These are phyloP conservation scores for Leptatherina wallacei DNA, from an alignment of 2,797 vertebrate species.

Conservation along the genomic window DNA sequence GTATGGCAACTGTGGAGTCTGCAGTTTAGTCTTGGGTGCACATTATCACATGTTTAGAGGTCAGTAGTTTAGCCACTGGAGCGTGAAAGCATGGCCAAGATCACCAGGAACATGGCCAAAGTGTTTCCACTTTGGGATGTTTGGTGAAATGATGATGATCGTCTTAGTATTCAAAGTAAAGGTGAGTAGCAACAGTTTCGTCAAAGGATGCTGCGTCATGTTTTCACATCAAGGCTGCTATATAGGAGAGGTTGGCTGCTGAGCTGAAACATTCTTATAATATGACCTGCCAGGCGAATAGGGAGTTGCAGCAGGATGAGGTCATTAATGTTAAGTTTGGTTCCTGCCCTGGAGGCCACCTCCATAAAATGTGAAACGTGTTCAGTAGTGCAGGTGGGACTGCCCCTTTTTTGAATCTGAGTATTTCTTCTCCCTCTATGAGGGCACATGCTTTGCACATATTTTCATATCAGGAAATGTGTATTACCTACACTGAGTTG, in stretches of 20 bases:
- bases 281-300: slow-evolving; percentile 13
- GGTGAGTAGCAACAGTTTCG: neutral
- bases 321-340: slow-evolving; percentile 38
- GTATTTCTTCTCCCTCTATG: slow-evolving; percentile 12
- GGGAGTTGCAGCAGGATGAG: slow-evolving; percentile 3
- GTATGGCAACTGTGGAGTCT: neutral
- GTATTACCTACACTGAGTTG: neutral
- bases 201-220: slow-evolving; percentile 13
- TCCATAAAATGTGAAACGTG: slow-evolving; percentile 34
- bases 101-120: neutral
- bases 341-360: slow-evolving; percentile 6
- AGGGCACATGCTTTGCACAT: neutral
- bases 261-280: slow-evolving; percentile 22
- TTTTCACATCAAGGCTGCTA: slow-evolving; percentile 24
- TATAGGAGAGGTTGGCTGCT: slow-evolving; percentile 20
- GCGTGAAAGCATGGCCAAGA: neutral
- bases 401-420: neutral
- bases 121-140: slow-evolving; percentile 24
- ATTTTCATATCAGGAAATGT: slow-evolving; percentile 12
- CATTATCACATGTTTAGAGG: slow-evolving; percentile 4
- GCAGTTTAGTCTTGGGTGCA: neutral
- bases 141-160: neutral
- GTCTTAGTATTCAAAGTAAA: slow-evolving; percentile 5
- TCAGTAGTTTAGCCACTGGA: neutral
- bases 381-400: neutral